These are phyloP conservation scores for Eupithecia insigniata DNA, from an alignment of 2,888 invertebrate genomes.

Conservation along the genomic window DNA sequence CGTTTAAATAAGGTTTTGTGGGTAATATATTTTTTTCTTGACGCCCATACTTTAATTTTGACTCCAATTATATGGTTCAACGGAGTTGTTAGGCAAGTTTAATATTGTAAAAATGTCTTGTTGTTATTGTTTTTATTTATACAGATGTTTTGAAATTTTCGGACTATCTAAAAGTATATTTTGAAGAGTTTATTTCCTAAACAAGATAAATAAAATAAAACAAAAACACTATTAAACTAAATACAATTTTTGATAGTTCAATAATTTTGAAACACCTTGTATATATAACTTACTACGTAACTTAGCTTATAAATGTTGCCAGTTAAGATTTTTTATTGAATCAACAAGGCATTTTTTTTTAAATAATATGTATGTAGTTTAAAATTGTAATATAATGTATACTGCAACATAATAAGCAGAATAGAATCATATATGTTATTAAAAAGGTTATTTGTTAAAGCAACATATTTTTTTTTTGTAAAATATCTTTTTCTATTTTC, in stretches of 20 bases:
- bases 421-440: conserved; percentile 44
- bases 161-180: conserved; percentile 1
- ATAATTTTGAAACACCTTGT: conserved; percentile 4
- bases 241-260: conserved; percentile 1
- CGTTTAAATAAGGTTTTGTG: conserved; percentile 23
- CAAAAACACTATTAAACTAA: not conserved
- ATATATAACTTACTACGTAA: conserved; percentile 25
- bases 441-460: conserved; percentile 55
- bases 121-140: conserved; percentile 24
- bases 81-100: conserved; percentile 32
- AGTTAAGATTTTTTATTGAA: conserved; percentile 31
- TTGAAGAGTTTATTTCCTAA: not conserved
- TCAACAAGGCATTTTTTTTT: conserved; percentile 40
- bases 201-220: not conserved
- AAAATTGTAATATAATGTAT: conserved; percentile 50
- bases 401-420: conserved; percentile 54
- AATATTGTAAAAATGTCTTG: conserved; percentile 38
- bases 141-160: conserved; percentile 8
- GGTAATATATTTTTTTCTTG: conserved; percentile 42
- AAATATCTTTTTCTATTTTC: conserved; percentile 57
- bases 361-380: conserved; percentile 41
- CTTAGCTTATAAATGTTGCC: conserved; percentile 42
- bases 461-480: conserved; percentile 55
- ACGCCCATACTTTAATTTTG: conserved; percentile 27
- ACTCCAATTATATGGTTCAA: conserved; percentile 32